A percentile compares a stretch with the other conserved stretches of the same genome.
Evolutionary conservation across 2,797 vertebrate genomes (phyloP).

Genomic region (Loris lydekkerianus): DNA sequence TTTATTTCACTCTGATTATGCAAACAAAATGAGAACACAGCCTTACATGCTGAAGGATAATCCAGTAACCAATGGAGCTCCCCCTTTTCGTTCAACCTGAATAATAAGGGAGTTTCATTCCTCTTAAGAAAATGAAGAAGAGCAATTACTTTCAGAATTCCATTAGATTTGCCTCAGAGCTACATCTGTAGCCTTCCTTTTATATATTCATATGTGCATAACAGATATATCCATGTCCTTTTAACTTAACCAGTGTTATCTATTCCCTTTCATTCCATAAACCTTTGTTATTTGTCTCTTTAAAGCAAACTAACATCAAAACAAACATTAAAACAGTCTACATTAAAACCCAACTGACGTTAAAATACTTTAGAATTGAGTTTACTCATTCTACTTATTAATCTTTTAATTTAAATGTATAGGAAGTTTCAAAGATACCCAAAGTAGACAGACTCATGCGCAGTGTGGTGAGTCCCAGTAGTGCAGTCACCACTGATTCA

Average conservation of each 20-base stretch:
- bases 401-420: conserved; percentile 29
- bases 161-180: conserved; percentile 39
- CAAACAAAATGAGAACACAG: background rate
- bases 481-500: background rate
- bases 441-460: background rate
- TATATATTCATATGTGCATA: background rate
- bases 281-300: background rate
- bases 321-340: conserved; percentile 7
- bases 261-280: background rate
- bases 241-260: background rate
- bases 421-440: background rate
- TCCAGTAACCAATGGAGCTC: background rate
- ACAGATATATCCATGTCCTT: background rate
- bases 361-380: background rate
- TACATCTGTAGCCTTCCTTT: background rate
- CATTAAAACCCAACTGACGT: background rate
- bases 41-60: background rate
- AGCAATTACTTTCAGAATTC: conserved; percentile 43
- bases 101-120: conserved; percentile 27
- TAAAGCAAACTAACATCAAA: conserved; percentile 41
- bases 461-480: background rate
- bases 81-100: conserved; percentile 6
- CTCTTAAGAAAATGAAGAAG: conserved; percentile 62
- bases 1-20: conserved; percentile 67
- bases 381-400: background rate